A percentile compares a stretch with the other conserved stretches of the same genome.
Conservation (phyloP, 2,888 invertebrate genomes). For the Balanococcus diminutus region DNA sequence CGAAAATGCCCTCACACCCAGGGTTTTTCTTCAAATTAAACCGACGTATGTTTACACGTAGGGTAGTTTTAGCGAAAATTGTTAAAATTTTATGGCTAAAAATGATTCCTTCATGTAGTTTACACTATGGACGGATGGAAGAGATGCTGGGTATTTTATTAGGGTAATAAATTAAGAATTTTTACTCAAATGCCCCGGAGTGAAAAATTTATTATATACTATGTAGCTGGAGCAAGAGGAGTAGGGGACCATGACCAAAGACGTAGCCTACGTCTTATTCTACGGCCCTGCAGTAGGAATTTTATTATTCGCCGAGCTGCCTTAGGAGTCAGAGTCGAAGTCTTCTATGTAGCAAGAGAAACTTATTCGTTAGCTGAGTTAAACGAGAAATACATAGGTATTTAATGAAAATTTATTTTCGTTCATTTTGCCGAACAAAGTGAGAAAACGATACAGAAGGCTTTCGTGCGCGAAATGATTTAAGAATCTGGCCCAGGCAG, state of each 20-base stretch:
- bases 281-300: background rate
- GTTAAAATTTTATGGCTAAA: slow-evolving; percentile 1
- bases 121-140: background rate
- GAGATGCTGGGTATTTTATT: background rate
- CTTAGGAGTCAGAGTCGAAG: background rate
- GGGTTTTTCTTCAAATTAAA: background rate
- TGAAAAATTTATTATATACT: background rate
- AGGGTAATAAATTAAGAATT: slow-evolving; percentile 15
- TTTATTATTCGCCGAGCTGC: background rate
- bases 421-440: background rate
- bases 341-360: background rate
- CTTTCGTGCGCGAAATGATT: background rate
- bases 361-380: slow-evolving; percentile 31
- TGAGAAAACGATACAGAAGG: background rate
- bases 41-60: slow-evolving; percentile 10
- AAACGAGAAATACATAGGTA: slow-evolving; percentile 14
- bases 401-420: slow-evolving; percentile 35
- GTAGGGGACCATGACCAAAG: background rate
- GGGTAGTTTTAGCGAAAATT: background rate
- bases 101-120: background rate
- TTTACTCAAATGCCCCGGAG: background rate
- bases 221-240: background rate
- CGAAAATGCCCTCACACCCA: background rate
- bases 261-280: background rate
- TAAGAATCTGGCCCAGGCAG: background rate